phyloP scores from a whole-genome alignment of 2,113 vertebrate genomes.

The Axis porcinus region DNA sequence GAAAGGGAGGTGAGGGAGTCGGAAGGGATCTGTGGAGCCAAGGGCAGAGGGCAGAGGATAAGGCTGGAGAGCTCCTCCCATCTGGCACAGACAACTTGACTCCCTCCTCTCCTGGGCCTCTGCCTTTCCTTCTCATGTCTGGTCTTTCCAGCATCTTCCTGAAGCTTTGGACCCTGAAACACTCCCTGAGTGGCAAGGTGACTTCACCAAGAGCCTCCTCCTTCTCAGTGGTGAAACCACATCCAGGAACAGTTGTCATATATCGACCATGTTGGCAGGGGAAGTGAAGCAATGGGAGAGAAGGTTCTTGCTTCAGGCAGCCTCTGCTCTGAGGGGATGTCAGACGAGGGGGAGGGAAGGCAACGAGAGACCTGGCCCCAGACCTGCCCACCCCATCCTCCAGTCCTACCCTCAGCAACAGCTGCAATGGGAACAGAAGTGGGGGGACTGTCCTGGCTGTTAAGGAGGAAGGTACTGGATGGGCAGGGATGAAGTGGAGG shows the following conservation, averaged over 20 bases:
- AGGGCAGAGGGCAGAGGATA: no score
- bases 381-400: background rate
- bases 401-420: background rate
- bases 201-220: background rate
- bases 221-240: background rate
- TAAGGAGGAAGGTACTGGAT: background rate
- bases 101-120: background rate
- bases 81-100: no score
- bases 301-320: background rate
- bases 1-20: background rate
- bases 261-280: background rate
- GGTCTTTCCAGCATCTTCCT: background rate
- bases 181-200: background rate
- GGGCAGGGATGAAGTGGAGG: background rate
- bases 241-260: background rate
- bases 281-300: rapidly evolving
- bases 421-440: background rate
- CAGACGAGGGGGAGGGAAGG: background rate
- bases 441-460: background rate
- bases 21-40: no score
- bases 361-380: background rate
- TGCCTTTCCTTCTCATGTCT: background rate
- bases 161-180: background rate
- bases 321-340: background rate
- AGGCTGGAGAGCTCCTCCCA: background rate